Base-by-base conservation (phyloP, 2,797 vertebrate species). In the Cyclopterus lumpus region DNA sequence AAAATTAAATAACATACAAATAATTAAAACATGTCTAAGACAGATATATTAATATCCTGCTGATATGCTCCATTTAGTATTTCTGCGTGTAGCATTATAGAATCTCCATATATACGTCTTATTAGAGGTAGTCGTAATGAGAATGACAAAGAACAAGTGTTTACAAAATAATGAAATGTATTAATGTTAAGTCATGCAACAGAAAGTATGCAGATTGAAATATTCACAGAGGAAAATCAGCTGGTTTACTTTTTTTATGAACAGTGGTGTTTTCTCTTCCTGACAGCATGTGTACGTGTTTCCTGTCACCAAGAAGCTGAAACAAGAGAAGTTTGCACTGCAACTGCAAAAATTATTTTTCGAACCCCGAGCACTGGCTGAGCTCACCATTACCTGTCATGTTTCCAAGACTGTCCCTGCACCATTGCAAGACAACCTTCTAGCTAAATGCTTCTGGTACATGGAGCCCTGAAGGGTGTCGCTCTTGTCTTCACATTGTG, bases 401-500 rank as follows among this genome's bases (percentile, higher is more conserved):
- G 73, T 63, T 74, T 30, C 24, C 48, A 40, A 46, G 14, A 48
- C 48, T 20, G 5, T 24, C 8, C 30, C 55, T 53, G 44, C n/a
- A 65, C 38, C 66, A 28, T 2, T 32, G 20, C 20, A 12, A 51
- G 7, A 26, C 59, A 61, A 34, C 8, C 38, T 8, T 71, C 32
- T 24, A 64, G 34, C 24, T 75, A 48, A 69, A 77, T 62, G 48
- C 34, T 76, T 66, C 57, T 32, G 20, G 59, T 20, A 38, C 48
- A 58, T 54, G 12, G 69, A 58, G 32, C 16, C 58, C 55, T 49
- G 30, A 5, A 8, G 48, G 8, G 5, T 44, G 24, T 34, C 14
- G 54, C 48, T 58, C 24, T 42, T 9, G 24, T 62, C 38, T 63
- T 96, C 94, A 99, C 95, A 96, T 95, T 59, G 88, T 90, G 80